These are phyloP conservation scores for Poliocrania exsul DNA, from an alignment of 2,797 vertebrate genomes.

Conservation along the genomic window DNA sequence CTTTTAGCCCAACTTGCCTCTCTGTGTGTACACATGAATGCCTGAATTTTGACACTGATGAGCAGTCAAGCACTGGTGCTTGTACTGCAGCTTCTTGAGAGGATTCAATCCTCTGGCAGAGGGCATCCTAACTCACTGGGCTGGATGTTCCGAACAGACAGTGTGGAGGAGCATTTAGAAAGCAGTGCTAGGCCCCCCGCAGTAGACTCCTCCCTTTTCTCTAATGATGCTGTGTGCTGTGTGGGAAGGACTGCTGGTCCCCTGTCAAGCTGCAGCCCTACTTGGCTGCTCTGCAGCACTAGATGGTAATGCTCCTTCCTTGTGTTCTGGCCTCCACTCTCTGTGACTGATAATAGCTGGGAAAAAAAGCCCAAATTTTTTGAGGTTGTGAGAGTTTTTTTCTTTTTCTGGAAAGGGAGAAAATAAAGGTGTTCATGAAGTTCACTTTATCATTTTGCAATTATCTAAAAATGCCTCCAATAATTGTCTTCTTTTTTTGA, in stretches of 20 bases:
- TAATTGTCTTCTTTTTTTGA: neutral
- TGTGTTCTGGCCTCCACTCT: neutral
- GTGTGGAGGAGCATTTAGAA: neutral
- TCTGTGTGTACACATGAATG: neutral
- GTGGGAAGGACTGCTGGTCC: neutral
- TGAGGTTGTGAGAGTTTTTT: neutral
- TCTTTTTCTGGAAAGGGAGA: neutral
- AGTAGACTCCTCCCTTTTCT: neutral
- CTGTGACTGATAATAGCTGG: neutral
- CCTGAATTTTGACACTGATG: neutral
- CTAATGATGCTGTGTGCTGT: rapidly evolving
- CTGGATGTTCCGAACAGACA: rapidly evolving
- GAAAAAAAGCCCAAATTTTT: neutral
- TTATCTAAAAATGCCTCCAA: neutral
- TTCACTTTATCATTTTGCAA: neutral
- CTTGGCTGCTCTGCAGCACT: neutral
- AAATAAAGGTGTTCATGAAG: neutral
- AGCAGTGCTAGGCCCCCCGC: rapidly evolving
- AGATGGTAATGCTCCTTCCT: neutral
- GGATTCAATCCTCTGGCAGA: neutral
- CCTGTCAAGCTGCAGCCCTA: neutral
- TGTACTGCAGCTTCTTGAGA: neutral
- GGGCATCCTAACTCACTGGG: neutral
- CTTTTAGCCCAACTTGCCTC: neutral
- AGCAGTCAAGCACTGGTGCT: neutral